Evolutionary conservation across 2,888 invertebrate genomes (phyloP).

Genomic region (Idaea biselata): DNA sequence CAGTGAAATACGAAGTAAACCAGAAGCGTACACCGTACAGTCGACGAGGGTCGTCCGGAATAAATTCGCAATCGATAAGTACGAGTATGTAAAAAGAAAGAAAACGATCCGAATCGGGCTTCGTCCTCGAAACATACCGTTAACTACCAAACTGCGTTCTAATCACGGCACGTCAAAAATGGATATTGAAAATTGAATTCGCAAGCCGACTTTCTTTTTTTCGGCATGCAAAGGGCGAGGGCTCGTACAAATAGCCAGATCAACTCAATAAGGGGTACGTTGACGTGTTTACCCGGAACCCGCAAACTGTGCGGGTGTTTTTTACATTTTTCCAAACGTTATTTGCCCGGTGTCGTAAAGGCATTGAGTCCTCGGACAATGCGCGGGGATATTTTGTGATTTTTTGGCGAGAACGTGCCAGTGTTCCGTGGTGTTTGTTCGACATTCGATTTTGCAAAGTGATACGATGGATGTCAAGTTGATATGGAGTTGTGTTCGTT

Average conservation of each 20-base stretch:
- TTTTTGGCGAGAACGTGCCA: conserved; percentile 44
- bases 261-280: conserved; percentile 75
- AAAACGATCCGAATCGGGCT: conserved; percentile 39
- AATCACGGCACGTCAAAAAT: conserved; percentile 79
- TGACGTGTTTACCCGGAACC: conserved; percentile 77
- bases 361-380: conserved; percentile 75
- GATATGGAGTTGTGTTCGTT: conserved; percentile 19
- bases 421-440: conserved; percentile 34
- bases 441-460: conserved; percentile 52
- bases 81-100: conserved; percentile 46
- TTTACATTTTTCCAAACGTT: conserved; percentile 75
- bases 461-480: conserved; percentile 41
- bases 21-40: not conserved
- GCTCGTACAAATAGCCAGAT: conserved; percentile 76
- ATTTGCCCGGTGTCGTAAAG: conserved; percentile 78
- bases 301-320: conserved; percentile 68
- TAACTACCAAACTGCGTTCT: conserved; percentile 78
- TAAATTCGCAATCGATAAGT: conserved; percentile 45
- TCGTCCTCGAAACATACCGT: conserved; percentile 48
- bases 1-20: not conserved
- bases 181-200: conserved; percentile 79
- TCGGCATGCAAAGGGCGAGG: conserved; percentile 65
- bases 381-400: conserved; percentile 55
- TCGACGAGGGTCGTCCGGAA: not conserved
- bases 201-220: conserved; percentile 61